A percentile compares a stretch with the other conserved stretches of the same genome.
Evolutionary conservation across 2,113 vertebrate genomes (phyloP).

Genomic region (Brienomyrus longianalis): DNA sequence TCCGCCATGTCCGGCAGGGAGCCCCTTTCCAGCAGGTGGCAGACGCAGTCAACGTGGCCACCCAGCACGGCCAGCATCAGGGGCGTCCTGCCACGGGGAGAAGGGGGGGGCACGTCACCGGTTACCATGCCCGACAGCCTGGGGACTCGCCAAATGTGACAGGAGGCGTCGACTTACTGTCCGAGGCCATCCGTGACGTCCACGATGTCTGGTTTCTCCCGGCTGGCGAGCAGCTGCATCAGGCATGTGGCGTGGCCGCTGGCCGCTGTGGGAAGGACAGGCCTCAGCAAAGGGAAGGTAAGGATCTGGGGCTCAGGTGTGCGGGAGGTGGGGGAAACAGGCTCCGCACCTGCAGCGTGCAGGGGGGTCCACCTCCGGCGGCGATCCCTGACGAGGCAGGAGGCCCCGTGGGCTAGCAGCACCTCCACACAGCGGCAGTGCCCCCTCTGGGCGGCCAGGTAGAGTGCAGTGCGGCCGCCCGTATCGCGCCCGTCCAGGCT

Average conservation of each 20-base stretch:
- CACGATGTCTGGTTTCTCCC: slow-evolving; percentile 73
- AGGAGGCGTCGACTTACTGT: slow-evolving; percentile 66
- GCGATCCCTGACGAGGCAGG: slow-evolving; percentile 75
- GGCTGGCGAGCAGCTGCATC: slow-evolving; percentile 79
- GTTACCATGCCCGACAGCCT: background rate
- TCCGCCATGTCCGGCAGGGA: slow-evolving; percentile 78
- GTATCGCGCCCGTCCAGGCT: slow-evolving; percentile 84
- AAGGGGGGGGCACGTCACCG: too few relatives aligned
- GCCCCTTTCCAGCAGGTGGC: slow-evolving; percentile 88
- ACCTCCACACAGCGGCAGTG: slow-evolving; percentile 79
- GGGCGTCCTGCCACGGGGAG: slow-evolving; percentile 67
- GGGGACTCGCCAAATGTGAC: background rate
- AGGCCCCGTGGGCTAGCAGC: slow-evolving; percentile 80
- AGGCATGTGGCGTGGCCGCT: slow-evolving; percentile 84
- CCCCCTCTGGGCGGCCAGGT: slow-evolving; percentile 79
- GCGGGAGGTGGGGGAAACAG: too few relatives aligned
- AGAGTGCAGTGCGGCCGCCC: slow-evolving; percentile 78
- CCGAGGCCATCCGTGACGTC: slow-evolving; percentile 79
- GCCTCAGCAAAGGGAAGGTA: background rate
- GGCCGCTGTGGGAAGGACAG: slow-evolving; percentile 60
- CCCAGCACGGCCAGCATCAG: slow-evolving; percentile 88
- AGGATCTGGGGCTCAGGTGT: background rate
- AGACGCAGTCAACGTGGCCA: slow-evolving; percentile 80
- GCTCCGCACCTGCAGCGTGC: slow-evolving; percentile 73
- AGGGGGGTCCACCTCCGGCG: slow-evolving; percentile 78